A percentile compares a stretch with the other conserved stretches of the same genome.
Conservation (phyloP, 2,888 invertebrate species). For the Gnatocerus cornutus region DNA sequence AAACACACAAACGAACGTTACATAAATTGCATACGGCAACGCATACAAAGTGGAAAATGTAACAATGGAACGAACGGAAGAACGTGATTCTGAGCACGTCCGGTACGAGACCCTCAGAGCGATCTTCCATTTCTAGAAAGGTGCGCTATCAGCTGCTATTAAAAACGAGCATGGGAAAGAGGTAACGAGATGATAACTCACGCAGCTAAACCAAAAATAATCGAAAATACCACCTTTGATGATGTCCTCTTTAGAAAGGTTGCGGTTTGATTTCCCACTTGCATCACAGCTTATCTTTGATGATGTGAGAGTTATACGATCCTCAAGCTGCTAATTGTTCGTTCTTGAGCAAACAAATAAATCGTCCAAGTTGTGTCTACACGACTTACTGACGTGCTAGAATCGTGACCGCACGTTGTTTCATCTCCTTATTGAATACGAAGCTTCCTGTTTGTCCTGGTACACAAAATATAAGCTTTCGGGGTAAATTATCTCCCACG, state of each 20-base stretch:
- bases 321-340: slow-evolving; percentile 2
- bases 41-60: slow-evolving; percentile 49
- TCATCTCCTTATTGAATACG: slow-evolving; percentile 20
- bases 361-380: slow-evolving; percentile 13
- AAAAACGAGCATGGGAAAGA: slow-evolving; percentile 23
- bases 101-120: slow-evolving; percentile 48
- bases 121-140: slow-evolving; percentile 28
- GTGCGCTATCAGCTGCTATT: slow-evolving; percentile 20
- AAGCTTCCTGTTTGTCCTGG: slow-evolving; percentile 32
- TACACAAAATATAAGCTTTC: slow-evolving; percentile 23
- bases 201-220: not conserved
- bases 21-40: slow-evolving; percentile 44
- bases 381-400: slow-evolving; percentile 7
- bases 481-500: slow-evolving; percentile 33
- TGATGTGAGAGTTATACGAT: not conserved
- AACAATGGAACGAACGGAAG: slow-evolving; percentile 57
- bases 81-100: slow-evolving; percentile 62
- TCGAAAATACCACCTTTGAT: no score
- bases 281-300: not conserved
- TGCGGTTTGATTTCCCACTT: no score
- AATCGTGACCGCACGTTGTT: slow-evolving; percentile 25
- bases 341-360: slow-evolving; percentile 24
- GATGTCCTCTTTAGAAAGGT: no score
- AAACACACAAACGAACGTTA: slow-evolving; percentile 44
- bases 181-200: slow-evolving; percentile 18